Conservation (phyloP, 92 coral and sea anemone species). For the Montipora capitata region DNA sequence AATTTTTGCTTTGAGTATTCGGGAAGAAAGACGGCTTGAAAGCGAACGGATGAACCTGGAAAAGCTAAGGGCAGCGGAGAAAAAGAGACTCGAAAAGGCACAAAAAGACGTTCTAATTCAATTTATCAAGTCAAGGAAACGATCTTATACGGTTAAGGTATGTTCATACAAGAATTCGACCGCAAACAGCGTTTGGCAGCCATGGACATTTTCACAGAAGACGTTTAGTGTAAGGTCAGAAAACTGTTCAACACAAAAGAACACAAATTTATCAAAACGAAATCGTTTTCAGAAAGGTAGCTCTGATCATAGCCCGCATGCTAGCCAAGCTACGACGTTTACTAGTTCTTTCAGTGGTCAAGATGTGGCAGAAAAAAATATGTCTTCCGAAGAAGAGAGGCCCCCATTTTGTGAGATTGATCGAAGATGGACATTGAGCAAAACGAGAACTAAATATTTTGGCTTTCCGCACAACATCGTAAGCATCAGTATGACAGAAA, state of each 20-base stretch:
- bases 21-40: constrained; percentile 30
- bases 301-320: not conserved
- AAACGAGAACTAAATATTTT: not conserved
- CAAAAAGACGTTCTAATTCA: constrained; percentile 2
- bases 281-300: constrained; percentile 11
- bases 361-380: not conserved
- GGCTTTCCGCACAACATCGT: not conserved
- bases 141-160: not conserved
- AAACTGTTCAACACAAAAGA: not conserved
- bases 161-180: not conserved
- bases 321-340: not conserved
- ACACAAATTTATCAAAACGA: not conserved
- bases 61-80: constrained; percentile 17
- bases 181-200: too few relatives aligned
- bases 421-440: constrained; percentile 1
- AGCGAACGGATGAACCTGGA: constrained; percentile 16
- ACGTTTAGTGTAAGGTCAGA: not conserved
- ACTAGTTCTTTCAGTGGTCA: not conserved
- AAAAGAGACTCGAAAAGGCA: constrained; percentile 4
- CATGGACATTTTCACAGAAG: not conserved
- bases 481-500: not conserved
- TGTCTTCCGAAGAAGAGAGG: not conserved
- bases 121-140: not conserved
- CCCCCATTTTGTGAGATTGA: not conserved
- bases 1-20: constrained; percentile 19